These are phyloP conservation scores for Drosophila yakuba DNA, from an alignment of 1,140 invertebrate species.

Conservation along the genomic window DNA sequence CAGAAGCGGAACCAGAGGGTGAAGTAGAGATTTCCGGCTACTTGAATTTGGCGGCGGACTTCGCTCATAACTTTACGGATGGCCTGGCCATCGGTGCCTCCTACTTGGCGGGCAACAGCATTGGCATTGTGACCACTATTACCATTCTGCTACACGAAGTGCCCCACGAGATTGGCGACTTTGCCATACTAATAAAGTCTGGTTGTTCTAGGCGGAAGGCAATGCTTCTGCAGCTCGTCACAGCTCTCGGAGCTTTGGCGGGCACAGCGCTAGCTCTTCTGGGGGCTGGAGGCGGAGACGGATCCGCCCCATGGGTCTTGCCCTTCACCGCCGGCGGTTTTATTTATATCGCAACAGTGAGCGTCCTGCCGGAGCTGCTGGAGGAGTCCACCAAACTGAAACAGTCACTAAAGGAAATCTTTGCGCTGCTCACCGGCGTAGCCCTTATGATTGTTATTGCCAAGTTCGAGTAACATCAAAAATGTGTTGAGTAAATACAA, in stretches of 20 bases:
- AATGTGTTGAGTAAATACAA: not conserved
- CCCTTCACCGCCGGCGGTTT: conserved; percentile 98
- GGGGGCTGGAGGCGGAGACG: conserved; percentile 85
- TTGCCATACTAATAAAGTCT: conserved; percentile 96
- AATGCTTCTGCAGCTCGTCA: conserved; percentile 95
- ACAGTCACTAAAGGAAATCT: conserved; percentile 94
- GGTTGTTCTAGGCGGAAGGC: conserved; percentile 97
- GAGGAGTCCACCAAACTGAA: conserved; percentile 89
- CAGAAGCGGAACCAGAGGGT: conserved; percentile 82
- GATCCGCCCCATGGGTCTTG: conserved; percentile 96
- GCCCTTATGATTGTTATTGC: conserved; percentile 91
- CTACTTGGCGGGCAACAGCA: conserved; percentile 94
- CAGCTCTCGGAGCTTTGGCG: conserved; percentile 96
- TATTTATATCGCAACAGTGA: conserved; percentile 97
- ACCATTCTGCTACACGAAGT: conserved; percentile 97
- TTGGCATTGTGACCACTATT: conserved; percentile 95
- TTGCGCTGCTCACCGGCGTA: conserved; percentile 91
- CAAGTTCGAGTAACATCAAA: conserved; percentile 70
- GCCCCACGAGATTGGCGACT: conserved; percentile 98
- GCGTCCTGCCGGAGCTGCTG: conserved; percentile 95
- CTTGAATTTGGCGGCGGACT: conserved; percentile 97
- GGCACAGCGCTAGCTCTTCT: conserved; percentile 94
- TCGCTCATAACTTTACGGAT: conserved; percentile 99
- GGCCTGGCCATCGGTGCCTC: conserved; percentile 97
- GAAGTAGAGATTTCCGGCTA: conserved; percentile 93